Conservation (phyloP, 2,888 invertebrate genomes). For the Parapristionchus giblindavisi region DNA sequence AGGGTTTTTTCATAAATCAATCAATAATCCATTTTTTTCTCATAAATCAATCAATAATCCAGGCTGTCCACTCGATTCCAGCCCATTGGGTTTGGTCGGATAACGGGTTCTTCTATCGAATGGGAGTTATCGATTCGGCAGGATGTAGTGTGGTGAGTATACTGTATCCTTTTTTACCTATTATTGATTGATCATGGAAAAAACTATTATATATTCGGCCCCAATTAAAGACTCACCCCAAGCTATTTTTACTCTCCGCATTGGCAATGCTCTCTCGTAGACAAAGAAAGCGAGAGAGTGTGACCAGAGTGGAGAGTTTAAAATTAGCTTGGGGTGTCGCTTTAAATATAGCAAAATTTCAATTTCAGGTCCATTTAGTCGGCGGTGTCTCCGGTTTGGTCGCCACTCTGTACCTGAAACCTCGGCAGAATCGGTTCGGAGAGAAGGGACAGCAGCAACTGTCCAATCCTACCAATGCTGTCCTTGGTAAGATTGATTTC, state of each 20-base stretch:
- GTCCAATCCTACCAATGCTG: slow-evolving; percentile 63
- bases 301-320: too few species aligned
- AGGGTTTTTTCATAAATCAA: background rate
- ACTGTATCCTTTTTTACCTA: too few species aligned
- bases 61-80: slow-evolving; percentile 60
- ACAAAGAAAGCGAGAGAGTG: too few species aligned
- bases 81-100: slow-evolving; percentile 65
- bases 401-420: slow-evolving; percentile 61
- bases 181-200: too few species aligned
- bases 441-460: slow-evolving; percentile 55
- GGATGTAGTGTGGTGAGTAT: slow-evolving; percentile 58
- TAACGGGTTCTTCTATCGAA: slow-evolving; percentile 56
- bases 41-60: slow-evolving; percentile 39
- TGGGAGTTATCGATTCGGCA: slow-evolving; percentile 65
- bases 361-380: slow-evolving; percentile 57
- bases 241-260: too few species aligned
- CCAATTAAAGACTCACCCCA: background rate
- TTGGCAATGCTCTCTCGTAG: too few species aligned
- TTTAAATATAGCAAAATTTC: too few species aligned
- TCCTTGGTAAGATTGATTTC: slow-evolving; percentile 45
- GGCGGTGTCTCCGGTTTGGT: slow-evolving; percentile 64
- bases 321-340: too few species aligned
- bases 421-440: slow-evolving; percentile 59
- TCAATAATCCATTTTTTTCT: too few species aligned
- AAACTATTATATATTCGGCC: too few species aligned